Percentiles rank a stretch among this genome's conserved stretches.
phyloP scores from a whole-genome alignment of 2,113 vertebrate species.

The Neogobius melanostomus region DNA sequence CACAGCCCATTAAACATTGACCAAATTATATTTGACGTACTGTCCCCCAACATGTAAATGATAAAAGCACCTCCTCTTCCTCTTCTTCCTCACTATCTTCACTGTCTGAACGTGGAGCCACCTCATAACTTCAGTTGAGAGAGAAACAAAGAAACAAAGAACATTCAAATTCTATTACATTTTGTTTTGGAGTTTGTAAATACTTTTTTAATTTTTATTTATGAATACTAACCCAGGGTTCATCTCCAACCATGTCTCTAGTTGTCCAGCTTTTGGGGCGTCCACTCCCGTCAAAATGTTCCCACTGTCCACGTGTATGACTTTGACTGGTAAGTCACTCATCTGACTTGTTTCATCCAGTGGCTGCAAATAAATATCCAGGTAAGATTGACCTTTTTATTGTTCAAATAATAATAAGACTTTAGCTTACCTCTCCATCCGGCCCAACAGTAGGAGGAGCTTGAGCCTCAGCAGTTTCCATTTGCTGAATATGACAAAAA shows the following conservation, averaged over 20 bases:
- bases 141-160: background rate
- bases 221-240: slow-evolving; percentile 85
- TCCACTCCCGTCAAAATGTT: slow-evolving; percentile 94
- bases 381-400: background rate
- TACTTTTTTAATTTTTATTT: background rate
- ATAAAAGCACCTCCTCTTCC: slow-evolving; percentile 83
- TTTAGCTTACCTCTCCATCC: slow-evolving; percentile 86
- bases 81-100: slow-evolving; percentile 91
- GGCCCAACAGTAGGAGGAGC: slow-evolving; percentile 81
- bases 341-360: slow-evolving; percentile 98
- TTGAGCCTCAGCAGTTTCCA: slow-evolving; percentile 85
- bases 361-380: slow-evolving; percentile 73
- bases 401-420: background rate
- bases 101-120: slow-evolving; percentile 93
- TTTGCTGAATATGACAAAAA: slow-evolving; percentile 67
- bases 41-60: background rate
- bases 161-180: background rate
- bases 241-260: slow-evolving; percentile 97
- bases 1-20: background rate
- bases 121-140: slow-evolving; percentile 82
- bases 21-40: background rate
- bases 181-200: too few relatives aligned
- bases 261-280: slow-evolving; percentile 90
- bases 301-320: slow-evolving; percentile 95
- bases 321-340: slow-evolving; percentile 95